Evolutionary conservation across 2,797 vertebrate species (phyloP).

Genomic region (Schizopygopsis malacanthus): DNA sequence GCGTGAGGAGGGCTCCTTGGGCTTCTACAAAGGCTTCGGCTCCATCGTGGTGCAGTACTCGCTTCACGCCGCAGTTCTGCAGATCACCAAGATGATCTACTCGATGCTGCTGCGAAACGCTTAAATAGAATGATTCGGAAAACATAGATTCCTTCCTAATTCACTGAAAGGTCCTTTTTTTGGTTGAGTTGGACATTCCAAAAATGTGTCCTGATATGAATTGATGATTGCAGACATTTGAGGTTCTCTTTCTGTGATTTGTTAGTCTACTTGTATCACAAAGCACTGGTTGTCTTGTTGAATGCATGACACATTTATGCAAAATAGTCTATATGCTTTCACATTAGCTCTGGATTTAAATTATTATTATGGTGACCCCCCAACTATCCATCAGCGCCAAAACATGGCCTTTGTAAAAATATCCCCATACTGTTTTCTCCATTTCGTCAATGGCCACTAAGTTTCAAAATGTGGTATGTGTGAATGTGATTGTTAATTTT

Average conservation of each 20-base stretch:
- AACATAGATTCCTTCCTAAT: background rate
- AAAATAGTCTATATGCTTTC: background rate
- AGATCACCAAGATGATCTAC: slow-evolving; percentile 88
- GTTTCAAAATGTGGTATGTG: slow-evolving; percentile 36
- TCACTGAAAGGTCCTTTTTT: slow-evolving; percentile 21
- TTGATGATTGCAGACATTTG: background rate
- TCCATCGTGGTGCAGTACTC: slow-evolving; percentile 89
- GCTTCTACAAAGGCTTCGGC: slow-evolving; percentile 95
- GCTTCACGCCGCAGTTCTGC: slow-evolving; percentile 88
- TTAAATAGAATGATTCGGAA: slow-evolving; percentile 61
- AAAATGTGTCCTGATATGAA: slow-evolving; percentile 17
- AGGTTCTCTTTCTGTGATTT: slow-evolving; percentile 26
- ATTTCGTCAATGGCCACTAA: slow-evolving; percentile 3
- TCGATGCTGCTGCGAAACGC: slow-evolving; percentile 82
- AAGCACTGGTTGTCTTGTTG: slow-evolving; percentile 37
- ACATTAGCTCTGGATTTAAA: slow-evolving; percentile 2
- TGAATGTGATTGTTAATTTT: slow-evolving; percentile 34
- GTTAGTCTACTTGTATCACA: slow-evolving; percentile 30
- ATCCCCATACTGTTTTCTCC: slow-evolving; percentile 4
- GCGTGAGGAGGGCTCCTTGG: slow-evolving; percentile 85
- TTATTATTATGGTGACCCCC: background rate
- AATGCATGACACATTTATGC: slow-evolving; percentile 10
- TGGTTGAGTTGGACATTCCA: slow-evolving; percentile 45
- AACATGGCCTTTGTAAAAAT: slow-evolving; percentile 32
- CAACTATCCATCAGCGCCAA: background rate